These are phyloP conservation scores for Tapirus terrestris DNA, from an alignment of 2,113 vertebrate genomes.

Conservation along the genomic window DNA sequence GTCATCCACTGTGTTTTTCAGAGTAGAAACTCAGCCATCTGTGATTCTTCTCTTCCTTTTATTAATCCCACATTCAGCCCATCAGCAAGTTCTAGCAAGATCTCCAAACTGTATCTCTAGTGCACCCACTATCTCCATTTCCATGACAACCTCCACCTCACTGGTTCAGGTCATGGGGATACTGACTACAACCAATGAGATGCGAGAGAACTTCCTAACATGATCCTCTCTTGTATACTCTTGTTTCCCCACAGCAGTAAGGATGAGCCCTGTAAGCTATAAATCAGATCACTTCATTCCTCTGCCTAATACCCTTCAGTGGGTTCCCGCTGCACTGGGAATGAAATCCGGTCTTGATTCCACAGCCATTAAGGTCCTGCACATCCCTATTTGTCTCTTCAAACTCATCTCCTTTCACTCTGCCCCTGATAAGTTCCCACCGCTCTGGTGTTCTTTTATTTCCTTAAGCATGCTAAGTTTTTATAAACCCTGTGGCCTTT, in stretches of 20 bases:
- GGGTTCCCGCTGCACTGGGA: fast-evolving
- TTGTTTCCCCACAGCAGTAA: background rate
- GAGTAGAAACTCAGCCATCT: background rate
- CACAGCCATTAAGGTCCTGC: background rate
- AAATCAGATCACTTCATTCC: fast-evolving
- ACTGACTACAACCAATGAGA: background rate
- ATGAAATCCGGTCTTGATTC: background rate
- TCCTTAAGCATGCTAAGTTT: background rate
- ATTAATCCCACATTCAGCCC: background rate
- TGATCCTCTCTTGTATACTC: background rate
- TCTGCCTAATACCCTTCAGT: background rate
- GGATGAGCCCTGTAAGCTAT: background rate
- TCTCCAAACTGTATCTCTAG: background rate
- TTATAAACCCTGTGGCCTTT: background rate
- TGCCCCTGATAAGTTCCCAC: background rate
- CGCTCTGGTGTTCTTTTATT: background rate
- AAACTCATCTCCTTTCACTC: background rate
- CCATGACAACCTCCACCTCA: background rate
- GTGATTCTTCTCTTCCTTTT: background rate
- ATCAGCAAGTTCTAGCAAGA: constrained; percentile 16
- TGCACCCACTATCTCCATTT: background rate
- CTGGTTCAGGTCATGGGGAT: background rate
- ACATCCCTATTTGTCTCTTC: background rate
- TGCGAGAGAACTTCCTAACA: background rate
- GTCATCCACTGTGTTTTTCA: background rate